These are phyloP conservation scores for Saxidomus purpurata DNA, from an alignment of 1,140 invertebrate species.

Conservation along the genomic window DNA sequence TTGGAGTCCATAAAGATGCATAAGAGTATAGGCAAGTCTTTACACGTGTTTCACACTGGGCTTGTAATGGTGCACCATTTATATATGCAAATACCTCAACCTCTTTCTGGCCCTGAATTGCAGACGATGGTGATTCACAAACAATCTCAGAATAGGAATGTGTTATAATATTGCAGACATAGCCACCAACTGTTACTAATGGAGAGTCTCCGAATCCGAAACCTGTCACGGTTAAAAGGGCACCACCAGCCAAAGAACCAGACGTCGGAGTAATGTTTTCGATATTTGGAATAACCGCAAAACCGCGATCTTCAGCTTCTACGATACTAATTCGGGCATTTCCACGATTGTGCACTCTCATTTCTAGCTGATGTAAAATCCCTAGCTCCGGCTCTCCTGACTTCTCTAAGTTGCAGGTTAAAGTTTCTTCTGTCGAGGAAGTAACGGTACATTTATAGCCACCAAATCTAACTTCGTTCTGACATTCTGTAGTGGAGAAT, in stretches of 20 bases:
- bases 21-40: conserved; percentile 23
- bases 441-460: conserved; percentile 38
- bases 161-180: conserved; percentile 57
- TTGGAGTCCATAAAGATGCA: background rate
- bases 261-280: conserved; percentile 57
- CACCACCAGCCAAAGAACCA: conserved; percentile 73
- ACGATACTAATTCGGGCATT: conserved; percentile 65
- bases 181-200: conserved; percentile 51
- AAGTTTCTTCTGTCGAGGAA: background rate
- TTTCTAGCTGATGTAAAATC: conserved; percentile 57
- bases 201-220: conserved; percentile 61
- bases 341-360: conserved; percentile 75
- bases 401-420: conserved; percentile 59
- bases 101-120: background rate
- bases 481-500: conserved; percentile 70
- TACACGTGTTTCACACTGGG: background rate
- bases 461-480: conserved; percentile 73
- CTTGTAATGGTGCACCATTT: background rate
- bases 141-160: conserved; percentile 67
- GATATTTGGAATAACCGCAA: conserved; percentile 71
- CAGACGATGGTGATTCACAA: conserved; percentile 59
- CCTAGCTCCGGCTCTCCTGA: conserved; percentile 60
- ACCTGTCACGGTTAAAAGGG: conserved; percentile 72
- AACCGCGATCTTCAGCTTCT: conserved; percentile 37
- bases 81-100: conserved; percentile 26